Base-by-base conservation (phyloP, 2,113 vertebrate genomes). In the Seriola dumerili region DNA sequence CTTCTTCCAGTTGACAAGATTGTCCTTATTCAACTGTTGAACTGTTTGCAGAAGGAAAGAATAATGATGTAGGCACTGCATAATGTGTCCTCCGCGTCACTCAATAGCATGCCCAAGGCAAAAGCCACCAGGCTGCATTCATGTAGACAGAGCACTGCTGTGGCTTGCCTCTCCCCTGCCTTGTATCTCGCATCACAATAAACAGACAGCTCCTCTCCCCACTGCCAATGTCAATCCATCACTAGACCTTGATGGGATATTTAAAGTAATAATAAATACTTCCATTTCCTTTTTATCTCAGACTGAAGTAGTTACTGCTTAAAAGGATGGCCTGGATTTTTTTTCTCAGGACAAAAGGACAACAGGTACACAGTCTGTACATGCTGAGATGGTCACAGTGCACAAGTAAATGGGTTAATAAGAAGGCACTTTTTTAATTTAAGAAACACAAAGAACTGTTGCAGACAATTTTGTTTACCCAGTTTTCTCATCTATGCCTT, bases 81-180 rank as follows among this genome's bases (percentile, higher is more conserved):
- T 88, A 87, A 85, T 83, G 75, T 79, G 82, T 88, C 85, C 84
- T 86, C 76, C n/a, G 19, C 77, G 61, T 86, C 74, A 76, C 46
- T 91, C 85, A 73, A 80, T 81, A 74, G 78, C 65, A 76, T 1
- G 91, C 87, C 84, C 87, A 89, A 88, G 92, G 91, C 90, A 86
- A 81, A 80, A 81, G 76, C 74, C 42, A 80, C 76, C 76, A 65
- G 77, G 64, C 84, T 66, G 79, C 55, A 59, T 89, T 91, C 85
- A 91, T 85, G 79, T 74, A 72, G 84, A 81, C 63, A 57, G 81
- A 85, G 72, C 71, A 9, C 73, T 44, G 73, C 88, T 85, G 77
- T 57, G 74, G 40, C 32, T 85, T 25, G 32, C 72, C 65, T 69
- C 72, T 69, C 73, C 73, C 32, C 66, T 42, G 52, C 62, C 68